Evolutionary conservation across 92 coral and sea anemone genomes (phyloP).

Genomic region (Virgularia gustaviana): DNA sequence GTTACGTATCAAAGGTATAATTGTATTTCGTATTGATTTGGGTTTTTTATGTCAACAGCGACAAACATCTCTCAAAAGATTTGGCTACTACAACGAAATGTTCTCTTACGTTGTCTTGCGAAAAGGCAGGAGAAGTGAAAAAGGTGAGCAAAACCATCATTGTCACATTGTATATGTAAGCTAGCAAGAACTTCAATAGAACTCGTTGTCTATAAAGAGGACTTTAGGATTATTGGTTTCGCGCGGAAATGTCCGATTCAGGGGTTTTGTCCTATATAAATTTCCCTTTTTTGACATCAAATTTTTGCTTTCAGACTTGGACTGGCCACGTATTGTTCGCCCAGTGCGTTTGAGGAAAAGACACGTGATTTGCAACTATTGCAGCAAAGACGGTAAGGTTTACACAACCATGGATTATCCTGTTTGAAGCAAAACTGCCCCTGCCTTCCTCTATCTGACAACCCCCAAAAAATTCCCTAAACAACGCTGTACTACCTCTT

Average conservation of each 20-base stretch:
- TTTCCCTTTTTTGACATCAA: too few relatives aligned
- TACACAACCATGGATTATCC: background rate
- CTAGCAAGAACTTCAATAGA: background rate
- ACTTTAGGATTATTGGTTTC: too few relatives aligned
- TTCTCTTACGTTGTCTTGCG: slow-evolving; percentile 78
- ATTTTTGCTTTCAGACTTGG: slow-evolving; percentile 50
- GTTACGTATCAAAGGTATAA: too few relatives aligned
- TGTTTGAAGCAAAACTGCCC: too few relatives aligned
- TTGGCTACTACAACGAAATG: slow-evolving; percentile 81
- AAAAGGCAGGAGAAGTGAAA: slow-evolving; percentile 62
- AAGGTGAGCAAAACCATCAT: slow-evolving; percentile 46
- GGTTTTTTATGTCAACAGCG: slow-evolving; percentile 49
- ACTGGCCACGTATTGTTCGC: slow-evolving; percentile 87
- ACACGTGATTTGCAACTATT: slow-evolving; percentile 84
- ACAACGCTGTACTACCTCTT: too few relatives aligned
- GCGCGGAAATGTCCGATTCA: too few relatives aligned
- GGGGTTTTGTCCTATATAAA: too few relatives aligned
- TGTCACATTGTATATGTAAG: background rate
- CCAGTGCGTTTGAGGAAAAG: slow-evolving; percentile 67
- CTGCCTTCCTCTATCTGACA: background rate
- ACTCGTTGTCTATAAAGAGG: too few relatives aligned
- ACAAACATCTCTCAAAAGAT: slow-evolving; percentile 65
- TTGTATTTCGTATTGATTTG: too few relatives aligned
- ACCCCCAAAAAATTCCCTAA: background rate
- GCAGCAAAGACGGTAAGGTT: slow-evolving; percentile 80